A percentile compares a stretch with the other conserved stretches of the same genome.
These are phyloP conservation scores for Hyperoplus immaculatus DNA, from an alignment of 2,797 vertebrate species.

Conservation along the genomic window DNA sequence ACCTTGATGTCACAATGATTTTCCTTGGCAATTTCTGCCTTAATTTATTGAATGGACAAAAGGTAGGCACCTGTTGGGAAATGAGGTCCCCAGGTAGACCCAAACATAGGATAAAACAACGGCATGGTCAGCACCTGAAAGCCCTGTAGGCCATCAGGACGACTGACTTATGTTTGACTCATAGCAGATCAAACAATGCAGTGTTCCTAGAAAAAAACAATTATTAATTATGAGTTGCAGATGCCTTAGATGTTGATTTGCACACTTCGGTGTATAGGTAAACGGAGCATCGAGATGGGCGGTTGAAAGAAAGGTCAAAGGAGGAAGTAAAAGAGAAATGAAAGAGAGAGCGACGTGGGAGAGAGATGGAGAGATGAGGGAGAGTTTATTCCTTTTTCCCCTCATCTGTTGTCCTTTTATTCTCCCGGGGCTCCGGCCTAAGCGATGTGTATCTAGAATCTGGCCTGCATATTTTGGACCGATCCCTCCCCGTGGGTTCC, in stretches of 20 bases:
- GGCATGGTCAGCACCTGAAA: not conserved
- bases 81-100: not conserved
- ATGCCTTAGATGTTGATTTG: not conserved
- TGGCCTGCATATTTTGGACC: slow-evolving; percentile 71
- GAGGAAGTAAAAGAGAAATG: slow-evolving; percentile 4
- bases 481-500: slow-evolving; percentile 73
- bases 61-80: not conserved
- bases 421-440: slow-evolving; percentile 55
- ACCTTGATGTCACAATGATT: no score
- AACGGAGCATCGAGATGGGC: not conserved
- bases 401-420: slow-evolving; percentile 64
- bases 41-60: not conserved
- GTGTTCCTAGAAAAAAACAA: no score
- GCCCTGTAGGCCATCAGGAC: not conserved
- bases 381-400: slow-evolving; percentile 67
- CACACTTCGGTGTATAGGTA: not conserved
- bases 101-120: not conserved
- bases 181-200: not conserved
- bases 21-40: not conserved
- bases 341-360: slow-evolving; percentile 49
- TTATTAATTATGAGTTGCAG: no score
- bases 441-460: slow-evolving; percentile 73
- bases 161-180: not conserved
- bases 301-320: slow-evolving; percentile 4
- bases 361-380: slow-evolving; percentile 69